Conservation (phyloP, 2,797 vertebrate species). For the Capromys pilorides region DNA sequence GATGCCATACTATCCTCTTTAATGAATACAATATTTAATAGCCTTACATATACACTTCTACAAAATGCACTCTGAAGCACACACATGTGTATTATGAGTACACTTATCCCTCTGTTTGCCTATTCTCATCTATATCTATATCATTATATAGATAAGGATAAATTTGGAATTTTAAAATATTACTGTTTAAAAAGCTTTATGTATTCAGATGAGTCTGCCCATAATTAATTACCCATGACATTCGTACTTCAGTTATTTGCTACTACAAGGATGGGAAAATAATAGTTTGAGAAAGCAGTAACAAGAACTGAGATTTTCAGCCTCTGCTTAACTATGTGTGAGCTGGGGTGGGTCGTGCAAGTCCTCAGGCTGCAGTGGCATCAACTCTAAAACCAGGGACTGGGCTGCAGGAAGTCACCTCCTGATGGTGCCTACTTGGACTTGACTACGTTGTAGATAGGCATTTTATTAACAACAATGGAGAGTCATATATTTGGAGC, state of each 20-base stretch:
- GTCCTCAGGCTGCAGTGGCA: background rate
- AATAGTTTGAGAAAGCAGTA: background rate
- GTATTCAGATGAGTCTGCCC: background rate
- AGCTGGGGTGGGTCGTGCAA: background rate
- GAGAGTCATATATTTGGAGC: background rate
- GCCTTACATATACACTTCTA: background rate
- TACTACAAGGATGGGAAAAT: background rate
- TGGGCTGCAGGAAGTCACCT: too few species aligned
- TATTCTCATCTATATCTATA: background rate
- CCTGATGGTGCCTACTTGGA: background rate
- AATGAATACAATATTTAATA: background rate
- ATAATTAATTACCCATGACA: fast-evolving
- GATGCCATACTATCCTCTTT: background rate
- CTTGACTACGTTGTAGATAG: background rate
- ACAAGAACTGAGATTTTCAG: background rate
- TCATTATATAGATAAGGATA: background rate
- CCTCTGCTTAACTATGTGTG: background rate
- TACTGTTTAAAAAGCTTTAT: background rate
- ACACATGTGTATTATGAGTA: background rate
- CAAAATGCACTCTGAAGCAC: background rate
- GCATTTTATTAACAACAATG: background rate
- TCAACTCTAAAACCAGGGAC: background rate
- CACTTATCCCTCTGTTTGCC: background rate
- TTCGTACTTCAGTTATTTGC: background rate
- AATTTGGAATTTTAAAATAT: background rate